phyloP scores from a whole-genome alignment of 1,140 invertebrate species.

The Lasaia peninsularis region DNA sequence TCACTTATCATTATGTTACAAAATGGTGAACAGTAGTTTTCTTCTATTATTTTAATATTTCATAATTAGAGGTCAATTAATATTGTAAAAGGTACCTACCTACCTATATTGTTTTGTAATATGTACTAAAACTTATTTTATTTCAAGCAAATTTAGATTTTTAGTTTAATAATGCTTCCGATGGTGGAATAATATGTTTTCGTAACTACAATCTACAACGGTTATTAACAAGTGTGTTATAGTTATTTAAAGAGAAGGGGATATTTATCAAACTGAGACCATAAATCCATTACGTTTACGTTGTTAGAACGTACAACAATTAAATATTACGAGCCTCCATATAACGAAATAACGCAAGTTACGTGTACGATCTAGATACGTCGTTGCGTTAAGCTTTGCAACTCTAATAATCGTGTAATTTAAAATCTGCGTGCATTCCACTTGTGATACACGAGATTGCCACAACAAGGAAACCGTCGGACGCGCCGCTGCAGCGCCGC shows the following conservation, averaged over 20 bases:
- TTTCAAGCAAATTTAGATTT: too few relatives aligned
- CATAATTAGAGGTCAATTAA: too few relatives aligned
- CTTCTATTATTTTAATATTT: too few relatives aligned
- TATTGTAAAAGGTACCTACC: too few relatives aligned
- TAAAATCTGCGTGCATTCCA: conserved; percentile 6
- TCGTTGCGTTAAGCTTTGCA: conserved; percentile 7
- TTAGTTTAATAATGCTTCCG: too few relatives aligned
- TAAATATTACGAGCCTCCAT: not conserved
- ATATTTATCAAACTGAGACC: not conserved
- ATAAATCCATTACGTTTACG: not conserved
- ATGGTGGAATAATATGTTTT: too few relatives aligned
- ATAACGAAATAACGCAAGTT: not conserved
- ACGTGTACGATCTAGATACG: conserved; percentile 5
- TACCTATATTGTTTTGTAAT: too few relatives aligned
- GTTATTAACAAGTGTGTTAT: too few relatives aligned
- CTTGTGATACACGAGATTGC: not conserved
- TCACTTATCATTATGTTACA: too few relatives aligned
- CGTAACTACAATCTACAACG: too few relatives aligned
- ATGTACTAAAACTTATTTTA: too few relatives aligned
- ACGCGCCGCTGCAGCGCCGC: not conserved
- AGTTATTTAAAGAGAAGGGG: not conserved
- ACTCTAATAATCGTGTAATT: conserved; percentile 5
- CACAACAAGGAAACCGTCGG: not conserved
- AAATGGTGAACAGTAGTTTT: too few relatives aligned
- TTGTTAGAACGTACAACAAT: not conserved